Conservation (phyloP, 2,797 vertebrate species). For the Megalops cyprinoides region DNA sequence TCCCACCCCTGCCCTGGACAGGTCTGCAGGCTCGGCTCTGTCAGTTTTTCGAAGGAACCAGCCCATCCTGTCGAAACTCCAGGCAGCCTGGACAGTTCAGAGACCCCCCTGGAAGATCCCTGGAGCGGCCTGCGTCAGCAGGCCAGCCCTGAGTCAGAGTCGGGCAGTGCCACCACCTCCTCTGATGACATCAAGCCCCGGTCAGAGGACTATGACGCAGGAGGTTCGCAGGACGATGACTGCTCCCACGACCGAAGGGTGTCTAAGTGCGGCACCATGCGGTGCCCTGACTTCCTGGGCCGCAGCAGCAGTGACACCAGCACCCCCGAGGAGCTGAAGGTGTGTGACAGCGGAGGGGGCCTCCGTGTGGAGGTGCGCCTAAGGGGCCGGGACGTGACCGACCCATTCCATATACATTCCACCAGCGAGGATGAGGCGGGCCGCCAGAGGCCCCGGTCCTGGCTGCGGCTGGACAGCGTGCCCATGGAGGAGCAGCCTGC, state of each 20-base stretch:
- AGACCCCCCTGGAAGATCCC: conserved; percentile 71
- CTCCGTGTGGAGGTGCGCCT: conserved; percentile 89
- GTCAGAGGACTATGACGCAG: conserved; percentile 97
- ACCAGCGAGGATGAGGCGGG: conserved; percentile 89
- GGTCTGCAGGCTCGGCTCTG: conserved; percentile 21
- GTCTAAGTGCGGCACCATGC: conserved; percentile 92
- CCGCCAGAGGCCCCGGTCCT: conserved; percentile 76
- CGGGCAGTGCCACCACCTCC: conserved; percentile 90
- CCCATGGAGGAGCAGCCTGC: conserved; percentile 58
- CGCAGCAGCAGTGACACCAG: conserved; percentile 98
- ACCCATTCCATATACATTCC: conserved; percentile 78
- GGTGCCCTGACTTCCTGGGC: conserved; percentile 94
- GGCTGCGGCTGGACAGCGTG: conserved; percentile 74
- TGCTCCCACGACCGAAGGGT: conserved; percentile 88
- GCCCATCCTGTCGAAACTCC: conserved; percentile 71
- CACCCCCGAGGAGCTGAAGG: conserved; percentile 95
- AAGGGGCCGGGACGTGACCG: conserved; percentile 76
- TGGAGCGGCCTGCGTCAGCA: conserved; percentile 83
- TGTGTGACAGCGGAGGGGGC: conserved; percentile 78
- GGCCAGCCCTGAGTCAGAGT: conserved; percentile 92
- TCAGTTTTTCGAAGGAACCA: conserved; percentile 67
- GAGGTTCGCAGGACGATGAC: conserved; percentile 96
- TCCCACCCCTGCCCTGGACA: background rate
- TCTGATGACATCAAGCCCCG: conserved; percentile 98
- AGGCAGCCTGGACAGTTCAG: conserved; percentile 77